A percentile compares a stretch with the other conserved stretches of the same genome.
Evolutionary conservation across 2,797 vertebrate species (phyloP).

Genomic region (Semotilus atromaculatus): DNA sequence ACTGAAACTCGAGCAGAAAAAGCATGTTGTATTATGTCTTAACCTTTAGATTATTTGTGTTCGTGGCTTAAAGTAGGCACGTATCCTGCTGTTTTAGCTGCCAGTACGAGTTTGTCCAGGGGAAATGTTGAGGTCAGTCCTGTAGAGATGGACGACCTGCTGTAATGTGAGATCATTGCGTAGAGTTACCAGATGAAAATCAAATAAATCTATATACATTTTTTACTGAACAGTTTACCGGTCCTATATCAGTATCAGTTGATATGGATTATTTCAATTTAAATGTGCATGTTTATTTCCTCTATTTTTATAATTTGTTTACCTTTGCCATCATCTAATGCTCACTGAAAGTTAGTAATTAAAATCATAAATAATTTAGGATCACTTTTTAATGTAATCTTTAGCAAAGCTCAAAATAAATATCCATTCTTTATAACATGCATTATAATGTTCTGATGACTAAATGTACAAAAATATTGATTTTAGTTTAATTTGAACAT

Average conservation of each 20-base stretch:
- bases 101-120: background rate
- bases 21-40: slow-evolving; percentile 32
- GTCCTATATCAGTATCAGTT: background rate
- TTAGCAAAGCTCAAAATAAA: background rate
- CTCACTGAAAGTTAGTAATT: background rate
- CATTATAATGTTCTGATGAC: background rate
- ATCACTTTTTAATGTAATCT: background rate
- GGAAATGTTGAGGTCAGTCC: slow-evolving; percentile 12
- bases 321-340: background rate
- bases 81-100: slow-evolving; percentile 32
- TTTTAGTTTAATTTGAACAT: background rate
- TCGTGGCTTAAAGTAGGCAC: background rate
- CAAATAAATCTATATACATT: too few species aligned
- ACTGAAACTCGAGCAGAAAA: slow-evolving; percentile 11
- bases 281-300: background rate
- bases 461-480: background rate
- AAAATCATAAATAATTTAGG: background rate
- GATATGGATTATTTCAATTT: background rate
- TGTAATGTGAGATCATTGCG: slow-evolving; percentile 24
- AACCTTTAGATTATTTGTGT: slow-evolving; percentile 38
- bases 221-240: background rate
- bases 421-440: background rate
- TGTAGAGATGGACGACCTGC: background rate
- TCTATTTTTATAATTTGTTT: background rate
- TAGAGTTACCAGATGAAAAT: background rate